phyloP scores from a whole-genome alignment of 2,113 vertebrate species.

The Nerophis ophidion region DNA sequence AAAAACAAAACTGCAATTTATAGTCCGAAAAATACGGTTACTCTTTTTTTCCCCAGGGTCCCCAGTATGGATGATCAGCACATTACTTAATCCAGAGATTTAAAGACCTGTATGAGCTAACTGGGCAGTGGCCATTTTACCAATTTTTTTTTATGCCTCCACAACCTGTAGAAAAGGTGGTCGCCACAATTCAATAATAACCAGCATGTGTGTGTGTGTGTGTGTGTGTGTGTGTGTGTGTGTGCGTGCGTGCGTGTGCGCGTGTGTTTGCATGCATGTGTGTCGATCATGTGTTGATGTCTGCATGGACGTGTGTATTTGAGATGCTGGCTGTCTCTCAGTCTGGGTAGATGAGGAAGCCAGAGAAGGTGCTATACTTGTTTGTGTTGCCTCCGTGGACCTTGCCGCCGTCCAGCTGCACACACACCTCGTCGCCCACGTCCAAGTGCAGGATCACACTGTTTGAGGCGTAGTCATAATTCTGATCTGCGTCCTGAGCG shows the following conservation, averaged over 20 bases:
- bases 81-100: too few species aligned
- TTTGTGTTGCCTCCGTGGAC: conserved; percentile 93
- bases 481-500: conserved; percentile 82
- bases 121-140: too few species aligned
- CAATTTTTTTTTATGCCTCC: too few species aligned
- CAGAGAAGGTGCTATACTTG: conserved; percentile 96
- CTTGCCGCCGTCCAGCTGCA: conserved; percentile 92
- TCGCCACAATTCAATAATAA: too few species aligned
- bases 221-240: conserved; percentile 13
- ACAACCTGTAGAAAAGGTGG: too few species aligned
- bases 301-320: not conserved
- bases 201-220: conserved; percentile 2
- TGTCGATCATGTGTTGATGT: conserved; percentile 2
- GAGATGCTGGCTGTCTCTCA: conserved; percentile 48
- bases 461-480: conserved; percentile 94
- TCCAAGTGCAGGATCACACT: conserved; percentile 91
- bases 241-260: conserved; percentile 21
- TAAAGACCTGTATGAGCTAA: too few species aligned
- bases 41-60: too few species aligned
- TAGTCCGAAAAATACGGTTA: too few species aligned
- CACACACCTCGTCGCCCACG: conserved; percentile 90
- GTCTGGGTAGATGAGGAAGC: conserved; percentile 92
- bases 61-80: too few species aligned
- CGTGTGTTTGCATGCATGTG: conserved; percentile 14
- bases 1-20: too few species aligned